These are phyloP conservation scores for Cynaeus angustus DNA, from an alignment of 2,888 invertebrate genomes.

Conservation along the genomic window DNA sequence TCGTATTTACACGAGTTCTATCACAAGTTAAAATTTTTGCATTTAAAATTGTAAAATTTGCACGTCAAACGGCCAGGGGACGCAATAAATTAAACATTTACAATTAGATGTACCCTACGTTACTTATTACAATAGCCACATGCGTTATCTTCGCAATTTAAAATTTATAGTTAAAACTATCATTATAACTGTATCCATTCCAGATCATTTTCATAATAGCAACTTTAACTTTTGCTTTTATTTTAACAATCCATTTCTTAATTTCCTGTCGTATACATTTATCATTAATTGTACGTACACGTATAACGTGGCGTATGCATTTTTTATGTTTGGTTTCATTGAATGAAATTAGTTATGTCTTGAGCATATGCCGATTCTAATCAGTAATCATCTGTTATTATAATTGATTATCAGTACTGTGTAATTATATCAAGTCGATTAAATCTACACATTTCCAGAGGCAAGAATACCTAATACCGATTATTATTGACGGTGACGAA, in stretches of 20 bases:
- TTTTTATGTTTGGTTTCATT: conserved; percentile 23
- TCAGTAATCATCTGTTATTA: conserved; percentile 34
- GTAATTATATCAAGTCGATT: conserved; percentile 36
- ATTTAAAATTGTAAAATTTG: too few species aligned
- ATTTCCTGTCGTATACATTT: conserved; percentile 26
- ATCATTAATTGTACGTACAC: conserved; percentile 4
- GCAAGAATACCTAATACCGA: conserved; percentile 7
- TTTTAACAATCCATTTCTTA: conserved; percentile 6
- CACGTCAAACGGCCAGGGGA: too few species aligned
- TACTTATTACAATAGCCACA: too few species aligned
- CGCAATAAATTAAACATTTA: too few species aligned
- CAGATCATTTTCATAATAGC: neutral
- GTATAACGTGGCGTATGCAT: conserved; percentile 1
- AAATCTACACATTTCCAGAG: conserved; percentile 28
- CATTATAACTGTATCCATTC: too few species aligned
- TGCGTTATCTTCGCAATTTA: too few species aligned
- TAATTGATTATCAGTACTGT: conserved; percentile 39
- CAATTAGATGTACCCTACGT: too few species aligned
- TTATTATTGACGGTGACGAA: too few species aligned
- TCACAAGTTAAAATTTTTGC: too few species aligned
- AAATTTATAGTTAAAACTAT: too few species aligned
- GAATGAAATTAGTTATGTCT: conserved; percentile 18
- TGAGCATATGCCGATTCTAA: conserved; percentile 33
- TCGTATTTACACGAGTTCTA: too few species aligned
- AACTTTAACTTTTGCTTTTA: neutral